Evolutionary conservation across 2,113 vertebrate species (phyloP).

Genomic region (Pygoscelis adeliae): DNA sequence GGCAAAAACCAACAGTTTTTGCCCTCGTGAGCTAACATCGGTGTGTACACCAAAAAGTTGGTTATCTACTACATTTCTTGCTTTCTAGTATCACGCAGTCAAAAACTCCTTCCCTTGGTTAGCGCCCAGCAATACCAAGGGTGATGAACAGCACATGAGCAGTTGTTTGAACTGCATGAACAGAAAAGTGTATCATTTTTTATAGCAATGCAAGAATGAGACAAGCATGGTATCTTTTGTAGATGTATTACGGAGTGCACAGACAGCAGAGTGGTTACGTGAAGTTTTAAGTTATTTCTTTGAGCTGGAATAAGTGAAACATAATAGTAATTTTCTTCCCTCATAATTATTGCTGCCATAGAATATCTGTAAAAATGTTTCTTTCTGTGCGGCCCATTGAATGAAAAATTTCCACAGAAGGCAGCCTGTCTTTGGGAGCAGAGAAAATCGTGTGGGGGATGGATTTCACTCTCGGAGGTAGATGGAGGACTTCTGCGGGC

Average conservation of each 20-base stretch:
- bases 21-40: background rate
- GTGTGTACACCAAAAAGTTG: background rate
- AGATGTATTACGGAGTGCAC: background rate
- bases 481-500: background rate
- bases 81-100: background rate
- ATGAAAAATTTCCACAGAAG: background rate
- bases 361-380: background rate
- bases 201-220: background rate
- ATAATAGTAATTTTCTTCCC: background rate
- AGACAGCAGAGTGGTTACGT: background rate
- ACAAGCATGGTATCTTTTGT: background rate
- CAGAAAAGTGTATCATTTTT: background rate
- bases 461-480: conserved; percentile 2
- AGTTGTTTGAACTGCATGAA: background rate
- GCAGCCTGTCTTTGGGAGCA: background rate
- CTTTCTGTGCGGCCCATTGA: background rate
- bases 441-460: background rate
- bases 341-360: background rate
- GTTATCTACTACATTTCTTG: background rate
- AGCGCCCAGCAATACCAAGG: background rate
- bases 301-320: background rate
- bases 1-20: background rate
- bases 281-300: background rate
- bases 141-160: background rate
- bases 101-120: background rate